These are phyloP conservation scores for Dascyllus trimaculatus DNA, from an alignment of 2,113 vertebrate species.

Conservation along the genomic window DNA sequence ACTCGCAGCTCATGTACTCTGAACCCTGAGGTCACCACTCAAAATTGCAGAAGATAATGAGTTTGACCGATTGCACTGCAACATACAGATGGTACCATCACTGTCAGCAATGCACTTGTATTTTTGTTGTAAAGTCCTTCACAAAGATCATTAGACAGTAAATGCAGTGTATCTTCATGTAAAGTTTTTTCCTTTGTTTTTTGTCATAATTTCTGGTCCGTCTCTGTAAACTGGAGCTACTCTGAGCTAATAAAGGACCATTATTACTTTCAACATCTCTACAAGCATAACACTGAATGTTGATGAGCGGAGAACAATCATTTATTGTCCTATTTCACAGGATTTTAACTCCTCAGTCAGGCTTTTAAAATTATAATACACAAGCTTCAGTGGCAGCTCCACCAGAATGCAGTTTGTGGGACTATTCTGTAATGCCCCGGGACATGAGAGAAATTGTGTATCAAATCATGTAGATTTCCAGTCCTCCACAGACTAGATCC, in stretches of 20 bases:
- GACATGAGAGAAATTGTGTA: conserved; percentile 28
- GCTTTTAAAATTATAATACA: conserved; percentile 12
- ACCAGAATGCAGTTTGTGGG: conserved; percentile 20
- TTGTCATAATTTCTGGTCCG: neutral
- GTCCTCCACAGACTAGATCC: conserved; percentile 28
- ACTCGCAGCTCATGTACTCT: conserved; percentile 19
- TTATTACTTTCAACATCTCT: conserved; percentile 12
- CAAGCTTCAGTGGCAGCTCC: neutral
- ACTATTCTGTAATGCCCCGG: conserved; percentile 31
- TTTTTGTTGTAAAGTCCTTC: conserved; percentile 2
- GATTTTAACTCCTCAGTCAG: neutral
- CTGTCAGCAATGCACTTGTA: neutral
- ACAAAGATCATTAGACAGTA: neutral
- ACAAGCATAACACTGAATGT: conserved; percentile 1
- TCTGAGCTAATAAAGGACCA: conserved; percentile 6
- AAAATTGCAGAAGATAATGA: conserved; percentile 47
- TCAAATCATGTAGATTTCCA: conserved; percentile 43
- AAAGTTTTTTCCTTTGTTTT: conserved; percentile 9
- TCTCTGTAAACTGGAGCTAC: conserved; percentile 1
- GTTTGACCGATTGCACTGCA: conserved; percentile 21
- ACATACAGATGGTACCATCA: conserved; percentile 36
- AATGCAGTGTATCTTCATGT: conserved; percentile 4
- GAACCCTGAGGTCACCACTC: conserved; percentile 33
- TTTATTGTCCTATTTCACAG: conserved; percentile 18
- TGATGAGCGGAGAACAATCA: conserved; percentile 3